Conservation (phyloP, 2,797 vertebrate genomes). For the Lepidocolaptes lacrymiger region DNA sequence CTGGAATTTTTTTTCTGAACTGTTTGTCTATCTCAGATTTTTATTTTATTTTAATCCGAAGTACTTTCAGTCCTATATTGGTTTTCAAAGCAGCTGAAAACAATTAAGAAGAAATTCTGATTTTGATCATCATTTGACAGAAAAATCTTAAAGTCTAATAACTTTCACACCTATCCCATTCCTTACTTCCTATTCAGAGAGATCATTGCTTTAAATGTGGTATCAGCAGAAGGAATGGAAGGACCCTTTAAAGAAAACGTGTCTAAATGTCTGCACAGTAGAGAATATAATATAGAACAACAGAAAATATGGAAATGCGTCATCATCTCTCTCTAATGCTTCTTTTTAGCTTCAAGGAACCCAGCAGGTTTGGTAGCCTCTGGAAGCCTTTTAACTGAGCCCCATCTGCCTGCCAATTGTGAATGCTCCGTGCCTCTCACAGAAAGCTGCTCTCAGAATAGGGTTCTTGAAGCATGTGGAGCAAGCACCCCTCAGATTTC, state of each 20-base stretch:
- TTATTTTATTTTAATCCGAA: background rate
- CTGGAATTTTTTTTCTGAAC: background rate
- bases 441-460: background rate
- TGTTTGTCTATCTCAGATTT: background rate
- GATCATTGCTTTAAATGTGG: background rate
- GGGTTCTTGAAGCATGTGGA: background rate
- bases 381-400: background rate
- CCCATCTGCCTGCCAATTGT: background rate
- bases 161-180: background rate
- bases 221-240: background rate
- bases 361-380: background rate
- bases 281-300: background rate
- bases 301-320: background rate
- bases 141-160: background rate
- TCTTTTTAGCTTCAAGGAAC: background rate
- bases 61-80: background rate
- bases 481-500: background rate
- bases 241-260: background rate
- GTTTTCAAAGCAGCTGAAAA: background rate
- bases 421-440: background rate
- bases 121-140: background rate
- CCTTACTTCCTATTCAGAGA: background rate
- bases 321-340: background rate
- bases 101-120: background rate
- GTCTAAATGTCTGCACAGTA: background rate